A percentile compares a stretch with the other conserved stretches of the same genome.
Conservation (phyloP, 2,113 vertebrate genomes). For the Camelus dromedarius region DNA sequence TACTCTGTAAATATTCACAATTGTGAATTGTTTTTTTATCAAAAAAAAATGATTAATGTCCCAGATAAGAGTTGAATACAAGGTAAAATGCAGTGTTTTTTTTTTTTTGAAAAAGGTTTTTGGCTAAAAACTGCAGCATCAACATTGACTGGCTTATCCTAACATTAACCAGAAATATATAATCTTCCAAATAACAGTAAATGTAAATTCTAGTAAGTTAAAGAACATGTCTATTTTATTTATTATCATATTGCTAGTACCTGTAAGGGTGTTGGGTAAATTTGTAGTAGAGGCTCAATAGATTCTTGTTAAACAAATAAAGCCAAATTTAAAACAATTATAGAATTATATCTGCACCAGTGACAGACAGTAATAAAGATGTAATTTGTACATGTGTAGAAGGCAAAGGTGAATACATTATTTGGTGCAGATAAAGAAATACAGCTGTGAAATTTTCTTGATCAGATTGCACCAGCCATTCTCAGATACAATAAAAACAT, state of each 20-base stretch:
- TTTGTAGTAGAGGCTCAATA: background rate
- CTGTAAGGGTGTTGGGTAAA: background rate
- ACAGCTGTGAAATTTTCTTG: background rate
- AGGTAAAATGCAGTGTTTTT: background rate
- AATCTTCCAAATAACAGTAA: background rate
- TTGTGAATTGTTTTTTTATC: background rate
- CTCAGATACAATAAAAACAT: background rate
- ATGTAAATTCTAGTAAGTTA: background rate
- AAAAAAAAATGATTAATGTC: slow-evolving; percentile 12
- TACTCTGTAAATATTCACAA: background rate
- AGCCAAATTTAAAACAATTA: background rate
- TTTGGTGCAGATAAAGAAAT: background rate
- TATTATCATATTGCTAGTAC: background rate
- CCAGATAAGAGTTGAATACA: background rate
- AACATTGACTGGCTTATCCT: background rate
- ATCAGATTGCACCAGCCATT: background rate
- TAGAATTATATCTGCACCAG: background rate
- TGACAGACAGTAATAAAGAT: background rate
- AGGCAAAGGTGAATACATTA: background rate
- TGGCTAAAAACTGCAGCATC: background rate
- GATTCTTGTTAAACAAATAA: background rate
- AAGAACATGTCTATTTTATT: background rate
- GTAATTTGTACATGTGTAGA: background rate
- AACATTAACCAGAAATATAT: background rate
- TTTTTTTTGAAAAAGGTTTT: background rate